These are phyloP conservation scores for Zoanthus solanderi DNA, from an alignment of 92 coral and sea anemone genomes.

Conservation along the genomic window DNA sequence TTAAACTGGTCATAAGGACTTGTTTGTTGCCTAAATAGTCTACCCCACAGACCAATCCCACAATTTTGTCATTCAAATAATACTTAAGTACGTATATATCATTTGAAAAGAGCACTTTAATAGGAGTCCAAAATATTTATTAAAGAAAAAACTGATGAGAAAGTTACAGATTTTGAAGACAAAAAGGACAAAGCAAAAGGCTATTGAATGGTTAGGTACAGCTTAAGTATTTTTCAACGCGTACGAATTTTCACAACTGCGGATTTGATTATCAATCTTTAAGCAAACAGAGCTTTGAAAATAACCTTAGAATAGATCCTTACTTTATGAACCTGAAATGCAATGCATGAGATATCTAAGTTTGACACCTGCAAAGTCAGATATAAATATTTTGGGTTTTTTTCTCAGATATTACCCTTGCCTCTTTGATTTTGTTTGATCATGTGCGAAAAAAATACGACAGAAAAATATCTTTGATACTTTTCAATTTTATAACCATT, in stretches of 20 bases:
- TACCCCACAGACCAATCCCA: no score
- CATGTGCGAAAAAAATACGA: no score
- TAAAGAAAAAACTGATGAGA: not conserved
- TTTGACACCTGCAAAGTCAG: not conserved
- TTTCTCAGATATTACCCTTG: not conserved
- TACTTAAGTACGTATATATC: no score
- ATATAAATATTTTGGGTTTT: not conserved
- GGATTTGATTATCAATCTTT: not conserved
- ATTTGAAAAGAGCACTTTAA: no score
- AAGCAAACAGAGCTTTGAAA: slow-evolving; percentile 11
- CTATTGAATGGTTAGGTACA: not conserved
- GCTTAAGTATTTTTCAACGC: not conserved
- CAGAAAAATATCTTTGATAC: no score
- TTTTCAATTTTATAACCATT: no score
- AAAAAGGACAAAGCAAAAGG: not conserved
- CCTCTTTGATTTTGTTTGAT: no score
- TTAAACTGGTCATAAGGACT: no score
- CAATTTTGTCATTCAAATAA: no score
- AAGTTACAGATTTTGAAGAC: not conserved
- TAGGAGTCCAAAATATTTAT: not conserved
- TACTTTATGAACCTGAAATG: not conserved
- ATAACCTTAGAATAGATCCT: slow-evolving; percentile 4
- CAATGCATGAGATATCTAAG: not conserved
- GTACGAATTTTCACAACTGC: not conserved
- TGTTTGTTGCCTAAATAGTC: no score